Conservation (phyloP, 2,888 invertebrate genomes). For the Tupiocoris notatus region DNA sequence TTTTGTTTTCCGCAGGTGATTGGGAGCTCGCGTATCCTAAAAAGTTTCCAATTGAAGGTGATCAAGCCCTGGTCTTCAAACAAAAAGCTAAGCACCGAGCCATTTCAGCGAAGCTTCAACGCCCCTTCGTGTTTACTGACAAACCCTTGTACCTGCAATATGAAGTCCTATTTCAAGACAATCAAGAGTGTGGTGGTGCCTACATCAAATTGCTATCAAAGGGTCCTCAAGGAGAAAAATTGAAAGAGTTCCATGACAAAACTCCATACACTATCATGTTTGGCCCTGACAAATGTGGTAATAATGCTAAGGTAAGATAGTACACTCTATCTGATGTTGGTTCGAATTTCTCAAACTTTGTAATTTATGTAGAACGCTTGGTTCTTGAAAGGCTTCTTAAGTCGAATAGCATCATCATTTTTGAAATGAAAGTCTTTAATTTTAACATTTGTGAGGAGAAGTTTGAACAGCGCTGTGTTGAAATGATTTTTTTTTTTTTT, state of each 20-base stretch:
- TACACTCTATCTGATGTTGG: no score
- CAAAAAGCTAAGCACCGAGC: slow-evolving; percentile 91
- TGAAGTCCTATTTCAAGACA: slow-evolving; percentile 90
- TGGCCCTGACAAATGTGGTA: slow-evolving; percentile 98
- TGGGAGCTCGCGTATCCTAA: slow-evolving; percentile 74
- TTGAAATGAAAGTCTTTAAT: no score
- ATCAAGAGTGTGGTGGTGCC: slow-evolving; percentile 98
- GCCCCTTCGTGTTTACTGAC: slow-evolving; percentile 60
- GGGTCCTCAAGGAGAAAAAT: slow-evolving; percentile 59
- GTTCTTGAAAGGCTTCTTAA: no score
- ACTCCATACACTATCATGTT: slow-evolving; percentile 99
- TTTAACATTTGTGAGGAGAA: no score
- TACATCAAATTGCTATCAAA: slow-evolving; percentile 90
- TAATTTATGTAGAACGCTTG: no score
- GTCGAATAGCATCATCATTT: no score
- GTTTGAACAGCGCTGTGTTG: no score
- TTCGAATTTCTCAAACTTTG: no score
- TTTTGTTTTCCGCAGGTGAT: no score
- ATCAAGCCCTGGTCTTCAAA: slow-evolving; percentile 84
- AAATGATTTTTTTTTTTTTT: no score
- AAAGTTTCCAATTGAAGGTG: slow-evolving; percentile 75
- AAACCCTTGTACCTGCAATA: slow-evolving; percentile 78
- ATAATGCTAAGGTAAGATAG: slow-evolving; percentile 76
- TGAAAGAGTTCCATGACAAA: slow-evolving; percentile 87
- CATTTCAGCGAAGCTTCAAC: slow-evolving; percentile 56